Base-by-base conservation (phyloP, 2,113 vertebrate genomes). In the Peromyscus californicus region DNA sequence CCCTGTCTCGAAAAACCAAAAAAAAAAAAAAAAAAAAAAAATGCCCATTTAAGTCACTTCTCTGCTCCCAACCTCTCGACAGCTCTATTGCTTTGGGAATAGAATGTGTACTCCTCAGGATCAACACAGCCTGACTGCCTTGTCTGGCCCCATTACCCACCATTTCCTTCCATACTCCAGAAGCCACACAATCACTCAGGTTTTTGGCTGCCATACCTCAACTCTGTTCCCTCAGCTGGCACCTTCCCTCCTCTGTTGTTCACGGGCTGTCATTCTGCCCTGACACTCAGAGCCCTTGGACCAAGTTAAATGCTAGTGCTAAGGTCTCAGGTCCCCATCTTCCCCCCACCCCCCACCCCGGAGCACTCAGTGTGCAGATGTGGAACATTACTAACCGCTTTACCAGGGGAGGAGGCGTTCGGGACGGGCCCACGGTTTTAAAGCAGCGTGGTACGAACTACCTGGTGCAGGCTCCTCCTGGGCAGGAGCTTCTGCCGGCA, bases 381-480 rank as follows among this genome's bases (percentile, higher is more conserved):
- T 7, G 12, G 2, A 57, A 74, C 1, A 16, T 63, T 16, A 17
- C 15, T 93, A 24, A 33, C 54, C 48, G 29, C 78, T 72, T n/a
- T 59, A 6, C 8, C 5, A 85, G 57, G 31, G 26, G 16, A 67
- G 31, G 45, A 95, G 90, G 21, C 59, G 48, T 42, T n/a, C 0
- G 45, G 31, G 45, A n/a, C 19, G 48, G 6, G 51, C 22, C 48
- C 33, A 22, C 17, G 51, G 65, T 79, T 24, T 80, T 42, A 26
- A 11, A 45, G 19, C 2, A 4, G 13, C 39, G 13, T 0, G 48
- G 57, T 9, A 13, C 67, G 65, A 82, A 12, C 33, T 98, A 99
- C 99, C 99, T 99, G 98, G 98, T 1, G 86, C 90, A 36, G 98
- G 98, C 88, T 98, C 98, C 91, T 98, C 98, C 91, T 98, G 98